Base-by-base conservation (phyloP, 2,797 vertebrate genomes). In the Anas flavirostris region DNA sequence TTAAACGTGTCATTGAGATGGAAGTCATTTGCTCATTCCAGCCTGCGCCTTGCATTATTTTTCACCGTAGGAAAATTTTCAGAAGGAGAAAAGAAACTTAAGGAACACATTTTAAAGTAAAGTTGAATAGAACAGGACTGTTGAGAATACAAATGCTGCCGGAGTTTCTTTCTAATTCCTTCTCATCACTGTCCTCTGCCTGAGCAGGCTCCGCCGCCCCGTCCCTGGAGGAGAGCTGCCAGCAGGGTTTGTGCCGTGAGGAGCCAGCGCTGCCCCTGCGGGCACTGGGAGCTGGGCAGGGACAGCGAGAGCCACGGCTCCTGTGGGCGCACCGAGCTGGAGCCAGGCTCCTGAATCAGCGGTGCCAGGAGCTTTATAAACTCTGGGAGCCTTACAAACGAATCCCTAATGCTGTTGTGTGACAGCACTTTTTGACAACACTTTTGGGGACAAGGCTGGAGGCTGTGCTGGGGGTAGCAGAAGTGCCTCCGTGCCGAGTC, bases 61-160 rank as follows among this genome's bases (percentile, higher is more conserved):
- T 94, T 95, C 96, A 86, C 93, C 25, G 66, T 56, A 88, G 88
- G 70, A 94, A 86, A 91, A 95, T 63, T 84, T 94, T 90, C 91
- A 79, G 77, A 64, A 80, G 94, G 83, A 85, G 82, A 91, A 90
- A 94, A 94, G 86, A 87, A 95, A 91, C 92, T 64, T 87, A 60
- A 94, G 73, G 60, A 94, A 29, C 48, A 50, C 76, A 70, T 90
- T 94, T 88, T 44, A 63, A 95, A 94, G 82, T 43, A 4, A 46
- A 81, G 91, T 33, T 94, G 91, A 76, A 84, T 76, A 76, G 80
- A 82, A 66, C 11, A 12, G 50, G 67, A 63, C 85, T 69, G 73
- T 23, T 63, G 59, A 81, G 95, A 94, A 94, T 90, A 81, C 74
- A 93, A 91, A 94, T 63, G 77, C 63, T 73, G 74, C 83, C 60